Evolutionary conservation across 2,113 vertebrate genomes (phyloP).

Genomic region (Pelvicachromis taeniatus): DNA sequence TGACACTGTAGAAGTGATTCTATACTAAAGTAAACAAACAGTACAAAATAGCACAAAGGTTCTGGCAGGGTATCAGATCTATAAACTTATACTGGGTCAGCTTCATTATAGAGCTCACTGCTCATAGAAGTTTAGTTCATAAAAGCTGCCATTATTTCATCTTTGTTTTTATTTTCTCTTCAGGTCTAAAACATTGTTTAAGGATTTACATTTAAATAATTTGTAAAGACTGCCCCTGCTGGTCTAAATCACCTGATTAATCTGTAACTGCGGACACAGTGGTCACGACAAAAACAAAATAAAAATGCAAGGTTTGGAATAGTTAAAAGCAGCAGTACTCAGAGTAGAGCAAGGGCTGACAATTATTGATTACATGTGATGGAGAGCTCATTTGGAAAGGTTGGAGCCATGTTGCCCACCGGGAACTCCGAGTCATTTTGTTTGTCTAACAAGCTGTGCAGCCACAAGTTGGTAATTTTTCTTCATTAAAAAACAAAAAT

Average conservation of each 20-base stretch:
- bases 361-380: conserved; percentile 48
- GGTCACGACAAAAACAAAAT: neutral
- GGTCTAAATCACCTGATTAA: conserved; percentile 15
- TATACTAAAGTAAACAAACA: neutral
- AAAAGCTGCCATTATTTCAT: neutral
- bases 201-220: neutral
- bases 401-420: conserved; percentile 7
- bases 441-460: conserved; percentile 53
- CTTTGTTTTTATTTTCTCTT: neutral
- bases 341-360: conserved; percentile 2
- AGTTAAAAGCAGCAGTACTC: neutral
- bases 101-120: neutral
- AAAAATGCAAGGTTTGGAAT: conserved; percentile 9
- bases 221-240: neutral
- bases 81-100: neutral
- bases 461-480: conserved; percentile 45
- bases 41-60: neutral
- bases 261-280: neutral
- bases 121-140: neutral
- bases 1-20: neutral
- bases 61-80: neutral
- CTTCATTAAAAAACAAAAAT: conserved; percentile 59
- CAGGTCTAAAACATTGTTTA: neutral
- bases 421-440: conserved; percentile 13
- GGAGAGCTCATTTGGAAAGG: conserved; percentile 43